Percentiles rank a stretch among this genome's conserved stretches.
phyloP scores from a whole-genome alignment of 2,888 invertebrate genomes.

The Lasius platythorax region DNA sequence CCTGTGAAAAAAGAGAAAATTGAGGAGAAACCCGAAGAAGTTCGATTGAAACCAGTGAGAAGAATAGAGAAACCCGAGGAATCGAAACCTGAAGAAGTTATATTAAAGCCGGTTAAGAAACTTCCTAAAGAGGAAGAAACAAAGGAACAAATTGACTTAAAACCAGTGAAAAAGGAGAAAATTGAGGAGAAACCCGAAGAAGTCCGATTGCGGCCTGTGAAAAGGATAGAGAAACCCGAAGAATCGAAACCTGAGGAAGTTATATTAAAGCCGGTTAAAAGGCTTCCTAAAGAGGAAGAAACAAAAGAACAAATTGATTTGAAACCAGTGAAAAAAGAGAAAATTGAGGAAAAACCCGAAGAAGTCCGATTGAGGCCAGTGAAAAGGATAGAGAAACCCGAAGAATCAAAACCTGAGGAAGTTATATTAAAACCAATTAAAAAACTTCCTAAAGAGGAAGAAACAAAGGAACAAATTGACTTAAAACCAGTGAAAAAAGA shows the following conservation, averaged over 20 bases:
- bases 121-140: no score
- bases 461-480: no score
- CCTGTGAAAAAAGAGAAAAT: no score
- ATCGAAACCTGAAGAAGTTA: no score
- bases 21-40: no score
- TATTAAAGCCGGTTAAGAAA: no score
- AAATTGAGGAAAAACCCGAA: slow-evolving; percentile 75
- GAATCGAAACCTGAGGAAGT: slow-evolving; percentile 68
- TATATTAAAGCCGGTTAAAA: slow-evolving; percentile 79
- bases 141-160: no score
- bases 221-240: slow-evolving; percentile 49
- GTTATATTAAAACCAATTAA: slow-evolving; percentile 80
- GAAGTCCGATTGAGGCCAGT: slow-evolving; percentile 66
- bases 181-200: slow-evolving; percentile 55
- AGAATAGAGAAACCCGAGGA: no score
- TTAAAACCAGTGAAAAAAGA: slow-evolving; percentile 79
- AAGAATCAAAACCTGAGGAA: slow-evolving; percentile 74
- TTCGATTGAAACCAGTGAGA: no score
- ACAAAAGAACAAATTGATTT: slow-evolving; percentile 78
- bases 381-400: slow-evolving; percentile 57
- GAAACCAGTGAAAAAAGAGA: slow-evolving; percentile 77
- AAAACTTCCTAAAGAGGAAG: slow-evolving; percentile 69
- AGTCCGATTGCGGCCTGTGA: slow-evolving; percentile 60
- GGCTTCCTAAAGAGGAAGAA: slow-evolving; percentile 70
- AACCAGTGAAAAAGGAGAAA: slow-evolving; percentile 14